A percentile compares a stretch with the other conserved stretches of the same genome.
These are phyloP conservation scores for Halisarca cf. caerulea DNA, from an alignment of 37 sponge, comb jelly and placozoan species.

Conservation along the genomic window DNA sequence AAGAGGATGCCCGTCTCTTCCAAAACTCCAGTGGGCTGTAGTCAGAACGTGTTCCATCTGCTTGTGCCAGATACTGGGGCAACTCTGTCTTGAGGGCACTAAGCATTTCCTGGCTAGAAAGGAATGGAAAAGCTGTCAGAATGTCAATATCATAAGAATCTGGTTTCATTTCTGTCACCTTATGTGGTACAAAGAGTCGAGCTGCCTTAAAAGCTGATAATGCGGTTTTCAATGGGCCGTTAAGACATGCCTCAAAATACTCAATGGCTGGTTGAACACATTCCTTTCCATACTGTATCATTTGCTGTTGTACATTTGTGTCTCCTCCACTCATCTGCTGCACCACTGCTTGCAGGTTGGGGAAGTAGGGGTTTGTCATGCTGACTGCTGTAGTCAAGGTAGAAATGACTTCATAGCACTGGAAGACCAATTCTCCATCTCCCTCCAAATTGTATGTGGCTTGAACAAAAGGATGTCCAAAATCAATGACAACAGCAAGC, in stretches of 20 bases:
- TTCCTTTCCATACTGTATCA: not conserved
- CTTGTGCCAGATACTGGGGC: conserved; percentile 3
- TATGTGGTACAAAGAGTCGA: not conserved
- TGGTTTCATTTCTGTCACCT: conserved; percentile 8
- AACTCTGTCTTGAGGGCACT: not conserved
- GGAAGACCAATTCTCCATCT: conserved; percentile 43
- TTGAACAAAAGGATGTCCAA: conserved; percentile 45
- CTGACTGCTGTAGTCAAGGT: conserved; percentile 16
- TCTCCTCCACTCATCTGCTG: not conserved
- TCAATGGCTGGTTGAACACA: not conserved
- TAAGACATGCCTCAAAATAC: too few species aligned
- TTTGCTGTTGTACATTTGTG: not conserved
- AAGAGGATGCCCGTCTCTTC: not conserved
- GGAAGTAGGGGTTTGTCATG: conserved; percentile 14
- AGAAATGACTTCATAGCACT: conserved; percentile 34
- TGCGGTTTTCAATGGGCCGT: not conserved
- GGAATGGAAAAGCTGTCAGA: conserved; percentile 11
- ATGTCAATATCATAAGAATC: not conserved
- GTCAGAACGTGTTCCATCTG: too few species aligned
- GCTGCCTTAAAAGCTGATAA: not conserved
- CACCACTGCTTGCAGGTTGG: not conserved
- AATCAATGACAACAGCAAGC: conserved; percentile 30
- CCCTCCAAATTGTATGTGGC: conserved; percentile 44
- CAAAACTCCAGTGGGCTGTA: not conserved
- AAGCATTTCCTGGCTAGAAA: too few species aligned